Conservation (phyloP, 2,113 vertebrate species). For the Gasterosteus aculeatus region DNA sequence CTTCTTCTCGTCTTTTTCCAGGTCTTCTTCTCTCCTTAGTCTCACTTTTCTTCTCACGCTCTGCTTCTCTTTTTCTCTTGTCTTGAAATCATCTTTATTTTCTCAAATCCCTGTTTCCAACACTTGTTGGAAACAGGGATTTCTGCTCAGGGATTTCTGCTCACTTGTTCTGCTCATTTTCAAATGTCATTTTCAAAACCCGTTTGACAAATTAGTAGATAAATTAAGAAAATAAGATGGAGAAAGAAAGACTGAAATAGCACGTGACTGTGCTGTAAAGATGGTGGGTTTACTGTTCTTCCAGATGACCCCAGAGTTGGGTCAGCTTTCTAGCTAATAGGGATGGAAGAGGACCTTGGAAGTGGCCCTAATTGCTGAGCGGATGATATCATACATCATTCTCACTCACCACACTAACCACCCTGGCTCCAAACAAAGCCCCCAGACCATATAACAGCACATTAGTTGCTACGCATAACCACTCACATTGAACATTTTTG, state of each 20-base stretch:
- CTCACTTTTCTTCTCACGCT: slow-evolving; percentile 16
- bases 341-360: slow-evolving; percentile 58
- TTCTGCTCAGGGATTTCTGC: too few relatives aligned
- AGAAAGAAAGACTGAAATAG: slow-evolving; percentile 16
- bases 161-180: slow-evolving; percentile 62
- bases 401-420: slow-evolving; percentile 73
- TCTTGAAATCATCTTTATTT: slow-evolving; percentile 45
- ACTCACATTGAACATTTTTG: slow-evolving; percentile 67
- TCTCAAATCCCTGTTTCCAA: slow-evolving; percentile 36
- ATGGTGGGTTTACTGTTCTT: slow-evolving; percentile 44
- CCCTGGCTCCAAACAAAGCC: slow-evolving; percentile 68
- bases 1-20: slow-evolving; percentile 30
- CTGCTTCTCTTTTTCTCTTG: slow-evolving; percentile 16
- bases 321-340: slow-evolving; percentile 68
- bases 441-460: slow-evolving; percentile 68
- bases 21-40: slow-evolving; percentile 5
- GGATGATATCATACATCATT: slow-evolving; percentile 70
- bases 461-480: slow-evolving; percentile 61
- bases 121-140: too few relatives aligned
- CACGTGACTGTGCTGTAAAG: slow-evolving; percentile 28
- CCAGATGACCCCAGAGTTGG: slow-evolving; percentile 65
- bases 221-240: not conserved
- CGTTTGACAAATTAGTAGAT: not conserved
- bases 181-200: not conserved
- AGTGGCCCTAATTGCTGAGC: slow-evolving; percentile 72